Evolutionary conservation across 2,888 invertebrate species (phyloP), one percentile per base, ranked within the genome.

Genomic region (Bellardia pandia): DNA sequence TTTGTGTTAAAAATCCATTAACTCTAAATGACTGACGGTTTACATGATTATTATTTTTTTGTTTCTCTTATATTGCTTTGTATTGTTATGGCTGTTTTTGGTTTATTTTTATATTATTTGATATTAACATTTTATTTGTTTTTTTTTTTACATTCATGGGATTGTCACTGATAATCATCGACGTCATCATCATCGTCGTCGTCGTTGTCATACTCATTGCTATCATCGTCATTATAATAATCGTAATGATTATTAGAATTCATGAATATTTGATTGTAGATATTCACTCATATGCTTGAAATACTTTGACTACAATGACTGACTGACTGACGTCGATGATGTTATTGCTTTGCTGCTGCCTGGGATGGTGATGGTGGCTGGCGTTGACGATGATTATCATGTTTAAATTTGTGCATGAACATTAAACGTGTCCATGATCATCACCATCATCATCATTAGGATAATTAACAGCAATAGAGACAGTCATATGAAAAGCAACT

Each of bases 1-100:
- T 80, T 86, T 84, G 76, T 86, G 83, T 86, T 84, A 80, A 86
- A 86, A 84, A 72, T 71, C 82, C 86, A 86, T 86, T 86, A 86
- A 79, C 78, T 82, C 72, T 71, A 64, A 86, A 79, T 80, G 76
- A 86, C 83, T 84, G 86, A 77, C 84, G 66, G 76, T 84, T 83
- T 86, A 86, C 83, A 86, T 80, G 83, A 76, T 72, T 76, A 84
- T 68, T 80, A 83, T 86, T 83, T 76, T 71, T 37, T 42, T 60
- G 58, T 23, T 14, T 68, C 40, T 82, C 48, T 48, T 37, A 66
- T 79, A 37, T 75, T 37, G 48, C 13, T 13, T 64, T 51, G 58
- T 56, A 53, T 68, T 74, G 53, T 56, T 48, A 66, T n/a, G 11
- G 13, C n/a, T n/a, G n/a, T 60, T 56, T 79, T 74, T 45, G n/a